Conservation (phyloP, 2,113 vertebrate genomes). For the Alaudala cheleensis region DNA sequence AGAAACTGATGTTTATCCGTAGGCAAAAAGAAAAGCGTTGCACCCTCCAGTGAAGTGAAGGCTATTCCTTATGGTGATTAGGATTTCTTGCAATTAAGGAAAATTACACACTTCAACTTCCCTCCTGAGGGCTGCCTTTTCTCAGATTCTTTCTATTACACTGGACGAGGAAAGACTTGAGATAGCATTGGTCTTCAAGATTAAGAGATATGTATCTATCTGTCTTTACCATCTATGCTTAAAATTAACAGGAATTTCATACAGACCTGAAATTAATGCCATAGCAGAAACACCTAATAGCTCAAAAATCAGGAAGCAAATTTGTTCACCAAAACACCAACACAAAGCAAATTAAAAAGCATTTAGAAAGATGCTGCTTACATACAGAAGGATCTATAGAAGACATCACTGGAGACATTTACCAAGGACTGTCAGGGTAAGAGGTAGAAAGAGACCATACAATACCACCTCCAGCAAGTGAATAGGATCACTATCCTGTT, state of each 20-base stretch:
- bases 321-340: neutral
- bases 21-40: neutral
- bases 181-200: neutral
- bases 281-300: neutral
- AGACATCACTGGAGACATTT: neutral
- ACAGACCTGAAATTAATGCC: neutral
- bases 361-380: neutral
- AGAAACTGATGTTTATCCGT: neutral
- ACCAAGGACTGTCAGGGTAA: neutral
- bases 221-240: neutral
- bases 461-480: conserved; percentile 69
- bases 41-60: neutral
- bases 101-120: neutral
- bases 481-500: conserved; percentile 49
- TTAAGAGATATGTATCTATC: neutral
- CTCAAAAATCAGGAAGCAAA: neutral
- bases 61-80: neutral
- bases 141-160: neutral
- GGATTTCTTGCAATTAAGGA: neutral
- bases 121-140: neutral
- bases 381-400: neutral
- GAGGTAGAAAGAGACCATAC: neutral
- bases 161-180: neutral
- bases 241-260: neutral
- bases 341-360: neutral